Evolutionary conservation across 1,140 invertebrate genomes (phyloP).

Genomic region (Halictus rubicundus): DNA sequence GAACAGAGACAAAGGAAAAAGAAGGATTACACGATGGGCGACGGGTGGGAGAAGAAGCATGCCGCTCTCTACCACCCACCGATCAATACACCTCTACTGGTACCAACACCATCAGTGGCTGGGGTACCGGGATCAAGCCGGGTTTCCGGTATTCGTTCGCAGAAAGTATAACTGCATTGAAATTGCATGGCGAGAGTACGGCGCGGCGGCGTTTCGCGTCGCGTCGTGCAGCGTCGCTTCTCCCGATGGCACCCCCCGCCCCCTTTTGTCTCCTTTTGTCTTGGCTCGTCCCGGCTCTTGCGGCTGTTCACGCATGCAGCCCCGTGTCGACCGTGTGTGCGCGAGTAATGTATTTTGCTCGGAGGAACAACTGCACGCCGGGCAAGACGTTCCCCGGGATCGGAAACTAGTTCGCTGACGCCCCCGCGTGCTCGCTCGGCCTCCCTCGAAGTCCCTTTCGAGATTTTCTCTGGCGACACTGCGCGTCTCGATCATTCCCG

Average conservation of each 20-base stretch:
- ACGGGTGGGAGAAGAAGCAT: slow-evolving; percentile 18
- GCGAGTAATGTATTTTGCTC: too few species aligned
- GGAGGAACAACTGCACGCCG: too few species aligned
- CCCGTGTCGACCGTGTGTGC: too few species aligned
- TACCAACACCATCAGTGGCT: slow-evolving; percentile 56
- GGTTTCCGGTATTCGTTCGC: slow-evolving; percentile 11
- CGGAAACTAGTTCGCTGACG: too few species aligned
- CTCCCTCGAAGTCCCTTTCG: too few species aligned
- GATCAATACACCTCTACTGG: slow-evolving; percentile 67
- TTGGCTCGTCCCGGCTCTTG: not conserved
- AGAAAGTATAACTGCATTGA: slow-evolving; percentile 41
- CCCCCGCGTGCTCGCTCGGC: too few species aligned
- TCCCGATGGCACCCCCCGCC: not conserved
- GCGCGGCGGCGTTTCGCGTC: slow-evolving; percentile 3
- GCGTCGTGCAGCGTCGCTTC: not conserved
- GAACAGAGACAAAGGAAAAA: not conserved
- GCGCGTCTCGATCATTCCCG: too few species aligned
- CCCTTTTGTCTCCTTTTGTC: slow-evolving; percentile 2
- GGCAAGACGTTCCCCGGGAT: too few species aligned
- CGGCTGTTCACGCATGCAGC: not conserved
- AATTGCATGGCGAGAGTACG: slow-evolving; percentile 20
- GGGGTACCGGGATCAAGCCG: slow-evolving; percentile 22
- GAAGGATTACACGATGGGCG: slow-evolving; percentile 2
- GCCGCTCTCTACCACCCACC: slow-evolving; percentile 56
- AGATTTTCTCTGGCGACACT: too few species aligned